Percentiles rank a stretch among this genome's conserved stretches.
These are phyloP conservation scores for Argopecten irradians DNA, from an alignment of 1,140 invertebrate species.

Conservation along the genomic window DNA sequence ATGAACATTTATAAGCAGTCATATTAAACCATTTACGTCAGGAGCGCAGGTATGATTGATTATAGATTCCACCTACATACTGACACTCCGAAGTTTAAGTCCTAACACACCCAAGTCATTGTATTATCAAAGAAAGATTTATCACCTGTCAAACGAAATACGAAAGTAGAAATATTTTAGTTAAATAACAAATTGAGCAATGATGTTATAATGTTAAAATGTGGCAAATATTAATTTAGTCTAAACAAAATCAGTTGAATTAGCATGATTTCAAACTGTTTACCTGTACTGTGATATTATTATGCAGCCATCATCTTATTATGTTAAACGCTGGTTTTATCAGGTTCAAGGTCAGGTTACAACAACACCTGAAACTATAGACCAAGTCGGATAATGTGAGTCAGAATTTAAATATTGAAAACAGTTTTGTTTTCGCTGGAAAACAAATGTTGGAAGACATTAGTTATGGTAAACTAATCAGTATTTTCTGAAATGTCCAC, in stretches of 20 bases:
- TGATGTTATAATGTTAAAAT: not conserved
- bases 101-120: not conserved
- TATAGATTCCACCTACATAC: not conserved
- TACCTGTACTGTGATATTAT: not conserved
- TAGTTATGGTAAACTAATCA: no score
- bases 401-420: no score
- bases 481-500: no score
- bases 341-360: not conserved
- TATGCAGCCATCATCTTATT: not conserved
- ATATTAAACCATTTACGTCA: not conserved
- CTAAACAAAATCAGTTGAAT: no score
- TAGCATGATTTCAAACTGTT: not conserved
- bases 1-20: not conserved
- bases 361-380: no score
- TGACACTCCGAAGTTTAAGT: not conserved
- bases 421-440: no score
- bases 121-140: not conserved
- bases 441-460: no score
- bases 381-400: no score
- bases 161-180: not conserved
- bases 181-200: not conserved
- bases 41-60: not conserved
- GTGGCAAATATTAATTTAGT: not conserved
- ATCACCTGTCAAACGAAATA: not conserved
- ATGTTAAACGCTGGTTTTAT: not conserved